A percentile compares a stretch with the other conserved stretches of the same genome.
Evolutionary conservation across 2,113 vertebrate genomes (phyloP).

Genomic region (Gallinago undulata): DNA sequence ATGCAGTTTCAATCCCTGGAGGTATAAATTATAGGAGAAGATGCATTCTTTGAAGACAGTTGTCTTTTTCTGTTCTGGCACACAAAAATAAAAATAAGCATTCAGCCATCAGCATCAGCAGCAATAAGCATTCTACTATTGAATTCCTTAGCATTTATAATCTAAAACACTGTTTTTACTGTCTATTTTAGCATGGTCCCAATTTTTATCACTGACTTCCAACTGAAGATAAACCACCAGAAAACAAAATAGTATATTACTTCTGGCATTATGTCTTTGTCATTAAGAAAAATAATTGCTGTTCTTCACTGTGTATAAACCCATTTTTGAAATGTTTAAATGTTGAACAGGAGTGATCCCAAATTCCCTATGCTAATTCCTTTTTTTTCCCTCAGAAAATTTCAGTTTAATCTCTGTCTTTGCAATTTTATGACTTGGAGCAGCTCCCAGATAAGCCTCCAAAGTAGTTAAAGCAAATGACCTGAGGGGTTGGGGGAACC

Average conservation of each 20-base stretch:
- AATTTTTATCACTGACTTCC: neutral
- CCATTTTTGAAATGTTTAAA: neutral
- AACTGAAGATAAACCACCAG: neutral
- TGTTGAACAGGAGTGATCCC: neutral
- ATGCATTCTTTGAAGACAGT: neutral
- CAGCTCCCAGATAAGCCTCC: neutral
- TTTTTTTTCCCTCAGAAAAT: neutral
- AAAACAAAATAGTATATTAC: neutral
- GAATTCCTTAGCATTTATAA: neutral
- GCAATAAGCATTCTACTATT: neutral
- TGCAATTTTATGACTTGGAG: neutral
- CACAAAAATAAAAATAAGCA: neutral
- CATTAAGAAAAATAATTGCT: neutral
- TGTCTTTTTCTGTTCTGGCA: neutral
- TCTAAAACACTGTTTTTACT: neutral
- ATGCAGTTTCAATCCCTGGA: neutral
- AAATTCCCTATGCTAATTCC: neutral
- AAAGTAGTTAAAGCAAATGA: neutral
- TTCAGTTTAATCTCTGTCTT: neutral
- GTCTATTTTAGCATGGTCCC: neutral
- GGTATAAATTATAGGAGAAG: neutral
- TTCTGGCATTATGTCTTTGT: neutral
- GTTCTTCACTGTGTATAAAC: neutral
- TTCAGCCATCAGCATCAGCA: neutral
- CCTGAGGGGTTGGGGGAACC: neutral